Conservation (phyloP, 2,888 invertebrate species). For the Strigamia crassipes region DNA sequence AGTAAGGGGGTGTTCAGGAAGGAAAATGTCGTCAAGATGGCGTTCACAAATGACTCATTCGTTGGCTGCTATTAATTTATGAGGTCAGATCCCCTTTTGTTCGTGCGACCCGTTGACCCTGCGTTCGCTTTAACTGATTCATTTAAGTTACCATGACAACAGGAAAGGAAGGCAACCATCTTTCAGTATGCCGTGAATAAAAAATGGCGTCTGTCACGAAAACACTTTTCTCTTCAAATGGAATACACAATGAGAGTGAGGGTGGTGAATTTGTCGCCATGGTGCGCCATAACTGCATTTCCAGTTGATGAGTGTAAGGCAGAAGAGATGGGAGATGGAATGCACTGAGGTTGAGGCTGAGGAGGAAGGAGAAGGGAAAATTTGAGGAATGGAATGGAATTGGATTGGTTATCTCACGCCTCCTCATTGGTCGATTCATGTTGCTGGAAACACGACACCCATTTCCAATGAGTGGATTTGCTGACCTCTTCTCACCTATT, state of each 20-base stretch:
- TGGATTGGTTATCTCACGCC: slow-evolving; percentile 37
- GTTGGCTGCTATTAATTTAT: slow-evolving; percentile 22
- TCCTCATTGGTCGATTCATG: slow-evolving; percentile 37
- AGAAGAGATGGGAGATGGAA: not conserved
- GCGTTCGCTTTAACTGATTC: slow-evolving; percentile 19
- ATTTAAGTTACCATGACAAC: slow-evolving; percentile 11
- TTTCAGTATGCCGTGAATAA: not conserved
- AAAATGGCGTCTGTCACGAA: slow-evolving; percentile 16
- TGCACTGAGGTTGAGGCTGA: not conserved
- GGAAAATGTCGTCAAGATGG: slow-evolving; percentile 37
- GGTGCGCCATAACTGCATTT: slow-evolving; percentile 14
- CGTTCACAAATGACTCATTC: slow-evolving; percentile 25
- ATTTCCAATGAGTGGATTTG: slow-evolving; percentile 37
- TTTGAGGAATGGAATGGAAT: slow-evolving; percentile 33
- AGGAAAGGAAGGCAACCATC: not conserved
- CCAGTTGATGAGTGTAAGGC: slow-evolving; percentile 4
- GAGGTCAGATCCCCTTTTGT: slow-evolving; percentile 28
- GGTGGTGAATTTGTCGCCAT: slow-evolving; percentile 22
- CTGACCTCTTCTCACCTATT: slow-evolving; percentile 34
- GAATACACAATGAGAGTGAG: not conserved
- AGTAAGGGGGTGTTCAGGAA: slow-evolving; percentile 3
- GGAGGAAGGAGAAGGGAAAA: not conserved
- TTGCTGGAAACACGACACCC: slow-evolving; percentile 32
- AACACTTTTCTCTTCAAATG: slow-evolving; percentile 34
- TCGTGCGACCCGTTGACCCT: slow-evolving; percentile 17